Evolutionary conservation across 2,113 vertebrate species (phyloP).

Genomic region (Prionailurus viverrinus): DNA sequence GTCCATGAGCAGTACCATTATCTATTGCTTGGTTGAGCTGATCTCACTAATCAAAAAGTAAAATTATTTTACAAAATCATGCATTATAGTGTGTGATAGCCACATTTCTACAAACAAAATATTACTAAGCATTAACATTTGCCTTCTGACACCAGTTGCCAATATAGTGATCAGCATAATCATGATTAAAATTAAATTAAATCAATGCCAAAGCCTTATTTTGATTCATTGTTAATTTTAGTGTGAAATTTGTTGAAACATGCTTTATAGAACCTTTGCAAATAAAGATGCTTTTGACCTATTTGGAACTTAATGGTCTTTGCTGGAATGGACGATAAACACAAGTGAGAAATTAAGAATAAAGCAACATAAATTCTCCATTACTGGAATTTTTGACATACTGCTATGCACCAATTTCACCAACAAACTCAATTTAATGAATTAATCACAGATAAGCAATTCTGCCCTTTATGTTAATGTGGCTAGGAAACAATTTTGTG

Average conservation of each 20-base stretch:
- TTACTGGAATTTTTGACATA: background rate
- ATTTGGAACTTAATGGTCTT: background rate
- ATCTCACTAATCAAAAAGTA: background rate
- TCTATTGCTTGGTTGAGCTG: background rate
- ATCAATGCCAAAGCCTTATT: background rate
- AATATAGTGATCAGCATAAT: background rate
- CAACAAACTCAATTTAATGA: background rate
- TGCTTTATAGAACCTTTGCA: background rate
- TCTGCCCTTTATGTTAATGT: background rate
- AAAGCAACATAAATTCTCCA: background rate
- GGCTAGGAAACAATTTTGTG: background rate
- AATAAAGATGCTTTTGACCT: background rate
- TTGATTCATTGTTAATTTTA: background rate
- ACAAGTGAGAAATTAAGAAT: background rate
- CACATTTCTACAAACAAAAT: background rate
- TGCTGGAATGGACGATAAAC: background rate
- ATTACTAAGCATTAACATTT: background rate
- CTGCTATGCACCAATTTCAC: background rate
- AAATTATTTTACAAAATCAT: constrained; percentile 30
- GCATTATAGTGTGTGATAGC: background rate
- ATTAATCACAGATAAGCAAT: background rate
- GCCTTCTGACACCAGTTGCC: background rate
- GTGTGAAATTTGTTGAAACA: background rate
- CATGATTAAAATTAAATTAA: constrained; percentile 3
- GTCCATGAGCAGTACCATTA: background rate